Conservation (phyloP, 2,797 vertebrate species). For the Bradypodion pumilum region DNA sequence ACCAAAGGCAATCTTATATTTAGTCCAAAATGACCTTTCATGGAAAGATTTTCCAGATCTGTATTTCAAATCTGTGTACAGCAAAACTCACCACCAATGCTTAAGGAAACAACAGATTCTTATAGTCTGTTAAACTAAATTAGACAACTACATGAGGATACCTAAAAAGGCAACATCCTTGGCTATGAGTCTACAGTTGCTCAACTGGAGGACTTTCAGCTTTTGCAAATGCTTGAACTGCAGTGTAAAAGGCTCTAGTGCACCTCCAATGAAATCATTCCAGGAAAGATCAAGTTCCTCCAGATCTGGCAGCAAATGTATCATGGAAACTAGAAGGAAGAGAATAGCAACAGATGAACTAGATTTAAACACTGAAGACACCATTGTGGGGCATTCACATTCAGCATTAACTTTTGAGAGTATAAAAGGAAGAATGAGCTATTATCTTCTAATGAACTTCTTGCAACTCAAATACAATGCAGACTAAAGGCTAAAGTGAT, state of each 20-base stretch:
- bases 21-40: background rate
- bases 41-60: no score
- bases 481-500: no score
- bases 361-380: background rate
- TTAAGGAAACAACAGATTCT: background rate
- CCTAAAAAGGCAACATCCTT: constrained; percentile 83
- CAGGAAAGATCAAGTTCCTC: constrained; percentile 89
- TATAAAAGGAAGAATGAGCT: background rate
- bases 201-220: constrained; percentile 80
- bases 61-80: background rate
- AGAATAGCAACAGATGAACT: constrained; percentile 13
- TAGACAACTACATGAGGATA: constrained; percentile 59
- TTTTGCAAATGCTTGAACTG: constrained; percentile 77
- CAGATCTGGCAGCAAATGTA: constrained; percentile 80
- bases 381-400: background rate
- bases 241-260: constrained; percentile 76
- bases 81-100: background rate
- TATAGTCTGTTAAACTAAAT: constrained; percentile 35
- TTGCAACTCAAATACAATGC: no score
- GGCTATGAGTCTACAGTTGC: constrained; percentile 81
- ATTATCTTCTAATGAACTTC: background rate
- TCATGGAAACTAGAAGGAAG: constrained; percentile 72
- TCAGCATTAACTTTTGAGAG: background rate
- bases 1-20: background rate
- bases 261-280: constrained; percentile 85